phyloP scores from a whole-genome alignment of 2,113 vertebrate species.

The Arvicanthis niloticus region DNA sequence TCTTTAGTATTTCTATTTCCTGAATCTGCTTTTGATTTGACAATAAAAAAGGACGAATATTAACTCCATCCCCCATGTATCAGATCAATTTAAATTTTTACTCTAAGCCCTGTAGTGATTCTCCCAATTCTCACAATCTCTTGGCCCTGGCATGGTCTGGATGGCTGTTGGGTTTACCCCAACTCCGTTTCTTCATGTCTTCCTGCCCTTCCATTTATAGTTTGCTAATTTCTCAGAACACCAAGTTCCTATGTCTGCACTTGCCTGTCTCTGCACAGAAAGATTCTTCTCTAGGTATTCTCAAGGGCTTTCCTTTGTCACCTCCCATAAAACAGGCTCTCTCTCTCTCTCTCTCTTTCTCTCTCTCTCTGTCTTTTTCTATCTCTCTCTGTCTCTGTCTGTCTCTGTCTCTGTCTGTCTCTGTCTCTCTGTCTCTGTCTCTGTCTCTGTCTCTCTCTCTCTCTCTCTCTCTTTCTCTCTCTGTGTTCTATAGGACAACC shows the following conservation, averaged over 20 bases:
- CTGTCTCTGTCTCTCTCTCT: neutral
- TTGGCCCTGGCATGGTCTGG: neutral
- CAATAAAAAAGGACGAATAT: neutral
- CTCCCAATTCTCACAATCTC: neutral
- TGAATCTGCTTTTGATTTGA: neutral
- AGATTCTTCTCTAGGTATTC: neutral
- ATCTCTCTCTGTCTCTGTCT: neutral
- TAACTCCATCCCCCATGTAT: neutral
- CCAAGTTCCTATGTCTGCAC: neutral
- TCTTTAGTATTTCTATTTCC: neutral
- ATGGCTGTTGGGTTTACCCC: neutral
- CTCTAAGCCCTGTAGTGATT: neutral
- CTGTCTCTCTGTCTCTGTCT: neutral
- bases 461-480: neutral
- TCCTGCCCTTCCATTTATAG: neutral
- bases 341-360: neutral
- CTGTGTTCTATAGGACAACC: neutral
- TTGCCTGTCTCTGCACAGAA: neutral
- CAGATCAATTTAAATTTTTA: neutral
- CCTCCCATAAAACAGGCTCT: neutral
- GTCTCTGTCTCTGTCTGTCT: neutral
- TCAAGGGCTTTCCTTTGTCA: neutral
- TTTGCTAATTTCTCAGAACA: neutral
- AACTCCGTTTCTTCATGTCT: rapidly evolving
- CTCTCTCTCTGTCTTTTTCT: neutral